Evolutionary conservation across 2,797 vertebrate genomes (phyloP).

Genomic region (Oophaga sylvatica): DNA sequence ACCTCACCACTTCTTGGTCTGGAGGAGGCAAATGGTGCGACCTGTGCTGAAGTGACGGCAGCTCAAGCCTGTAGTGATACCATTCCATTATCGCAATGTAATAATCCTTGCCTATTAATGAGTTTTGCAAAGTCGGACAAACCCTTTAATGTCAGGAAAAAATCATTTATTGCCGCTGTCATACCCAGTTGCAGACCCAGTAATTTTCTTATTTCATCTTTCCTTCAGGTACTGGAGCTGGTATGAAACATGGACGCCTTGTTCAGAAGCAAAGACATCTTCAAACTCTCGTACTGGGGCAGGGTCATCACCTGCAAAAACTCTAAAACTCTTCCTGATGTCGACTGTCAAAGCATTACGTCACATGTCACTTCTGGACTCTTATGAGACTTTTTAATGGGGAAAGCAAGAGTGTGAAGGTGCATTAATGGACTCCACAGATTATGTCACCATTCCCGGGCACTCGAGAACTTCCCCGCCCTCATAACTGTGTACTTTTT

Average conservation of each 20-base stretch:
- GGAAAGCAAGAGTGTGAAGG: conserved; percentile 64
- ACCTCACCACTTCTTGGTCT: too few relatives aligned
- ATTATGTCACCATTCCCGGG: neutral
- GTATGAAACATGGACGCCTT: conserved; percentile 76
- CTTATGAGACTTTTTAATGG: conserved; percentile 67
- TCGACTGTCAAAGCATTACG: conserved; percentile 61
- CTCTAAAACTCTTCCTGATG: conserved; percentile 49
- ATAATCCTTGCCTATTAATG: too few relatives aligned
- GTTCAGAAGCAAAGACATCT: conserved; percentile 13
- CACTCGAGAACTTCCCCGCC: conserved; percentile 68
- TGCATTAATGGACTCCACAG: neutral
- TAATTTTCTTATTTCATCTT: conserved; percentile 40
- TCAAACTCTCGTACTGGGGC: neutral
- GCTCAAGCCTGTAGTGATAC: too few relatives aligned
- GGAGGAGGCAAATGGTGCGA: too few relatives aligned
- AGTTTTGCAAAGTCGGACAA: too few relatives aligned
- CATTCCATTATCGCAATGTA: too few relatives aligned
- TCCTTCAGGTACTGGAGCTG: conserved; percentile 88
- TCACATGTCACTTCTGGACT: conserved; percentile 54
- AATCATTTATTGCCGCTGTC: neutral
- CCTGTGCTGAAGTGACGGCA: too few relatives aligned
- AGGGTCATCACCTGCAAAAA: conserved; percentile 42
- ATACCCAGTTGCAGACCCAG: neutral
- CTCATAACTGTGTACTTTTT: conserved; percentile 76
- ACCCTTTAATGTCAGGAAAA: neutral